Conservation (phyloP, 1,140 invertebrate genomes). For the Zaprionus ornatus region DNA sequence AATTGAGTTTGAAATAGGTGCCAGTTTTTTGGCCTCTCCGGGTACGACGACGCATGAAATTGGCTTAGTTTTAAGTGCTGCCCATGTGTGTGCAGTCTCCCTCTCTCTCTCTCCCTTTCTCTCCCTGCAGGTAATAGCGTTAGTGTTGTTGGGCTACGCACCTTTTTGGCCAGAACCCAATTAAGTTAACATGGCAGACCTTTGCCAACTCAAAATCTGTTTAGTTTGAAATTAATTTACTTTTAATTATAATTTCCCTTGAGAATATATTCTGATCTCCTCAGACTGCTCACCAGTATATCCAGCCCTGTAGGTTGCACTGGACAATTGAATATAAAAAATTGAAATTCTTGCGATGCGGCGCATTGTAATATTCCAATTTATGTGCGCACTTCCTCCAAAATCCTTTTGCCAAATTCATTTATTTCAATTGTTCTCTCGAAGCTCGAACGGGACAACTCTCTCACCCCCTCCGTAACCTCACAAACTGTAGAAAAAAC, state of each 20-base stretch:
- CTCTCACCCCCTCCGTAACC: neutral
- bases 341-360: constrained; percentile 17
- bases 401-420: constrained; percentile 76
- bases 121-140: constrained; percentile 10
- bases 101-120: neutral
- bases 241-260: constrained; percentile 48
- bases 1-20: constrained; percentile 82
- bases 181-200: constrained; percentile 29
- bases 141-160: constrained; percentile 17
- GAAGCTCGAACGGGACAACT: constrained; percentile 39
- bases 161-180: constrained; percentile 40
- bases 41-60: constrained; percentile 56
- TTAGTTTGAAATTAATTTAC: constrained; percentile 39
- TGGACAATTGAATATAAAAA: constrained; percentile 35
- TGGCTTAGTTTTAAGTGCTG: constrained; percentile 68
- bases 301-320: neutral
- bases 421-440: constrained; percentile 78
- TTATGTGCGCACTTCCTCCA: constrained; percentile 54
- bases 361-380: constrained; percentile 52
- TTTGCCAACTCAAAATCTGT: constrained; percentile 9
- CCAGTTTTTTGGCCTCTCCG: constrained; percentile 41
- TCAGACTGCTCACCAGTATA: constrained; percentile 14
- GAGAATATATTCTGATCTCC: constrained; percentile 4
- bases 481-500: neutral
- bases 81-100: constrained; percentile 3